Evolutionary conservation across 2,797 vertebrate species (phyloP).

Genomic region (Centropyge bicolor): DNA sequence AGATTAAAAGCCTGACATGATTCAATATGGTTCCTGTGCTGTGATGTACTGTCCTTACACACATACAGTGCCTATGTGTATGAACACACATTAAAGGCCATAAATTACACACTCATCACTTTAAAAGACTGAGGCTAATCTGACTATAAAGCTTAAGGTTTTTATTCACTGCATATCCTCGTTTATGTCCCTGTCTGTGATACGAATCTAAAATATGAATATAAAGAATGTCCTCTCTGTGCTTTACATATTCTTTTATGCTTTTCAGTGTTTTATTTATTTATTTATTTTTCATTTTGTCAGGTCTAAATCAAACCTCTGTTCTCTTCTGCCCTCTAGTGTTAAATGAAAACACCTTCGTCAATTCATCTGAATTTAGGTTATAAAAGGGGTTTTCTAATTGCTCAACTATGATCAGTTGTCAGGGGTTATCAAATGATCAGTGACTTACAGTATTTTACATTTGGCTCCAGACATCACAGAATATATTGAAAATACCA

Average conservation of each 20-base stretch:
- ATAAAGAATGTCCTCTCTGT: background rate
- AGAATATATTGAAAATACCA: background rate
- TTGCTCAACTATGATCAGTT: background rate
- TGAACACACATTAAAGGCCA: background rate
- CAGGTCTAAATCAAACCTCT: background rate
- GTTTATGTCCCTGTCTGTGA: background rate
- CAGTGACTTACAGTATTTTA: background rate
- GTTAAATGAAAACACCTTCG: conserved; percentile 3
- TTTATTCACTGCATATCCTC: background rate
- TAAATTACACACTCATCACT: background rate
- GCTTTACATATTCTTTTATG: background rate
- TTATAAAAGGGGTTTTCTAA: background rate
- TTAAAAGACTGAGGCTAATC: background rate
- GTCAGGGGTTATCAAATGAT: background rate
- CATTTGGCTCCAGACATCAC: background rate
- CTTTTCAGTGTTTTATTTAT: background rate
- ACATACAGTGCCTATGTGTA: background rate
- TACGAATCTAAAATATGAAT: background rate
- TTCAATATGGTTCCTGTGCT: conserved; percentile 4
- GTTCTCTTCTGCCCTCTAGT: conserved; percentile 51
- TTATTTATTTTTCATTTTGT: background rate
- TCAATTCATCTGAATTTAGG: background rate
- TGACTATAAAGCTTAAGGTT: background rate
- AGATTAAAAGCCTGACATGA: background rate
- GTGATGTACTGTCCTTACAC: conserved; percentile 10